A percentile compares a stretch with the other conserved stretches of the same genome.
Conservation (phyloP, 2,113 vertebrate genomes). For the Trichomycterus rosablanca region DNA sequence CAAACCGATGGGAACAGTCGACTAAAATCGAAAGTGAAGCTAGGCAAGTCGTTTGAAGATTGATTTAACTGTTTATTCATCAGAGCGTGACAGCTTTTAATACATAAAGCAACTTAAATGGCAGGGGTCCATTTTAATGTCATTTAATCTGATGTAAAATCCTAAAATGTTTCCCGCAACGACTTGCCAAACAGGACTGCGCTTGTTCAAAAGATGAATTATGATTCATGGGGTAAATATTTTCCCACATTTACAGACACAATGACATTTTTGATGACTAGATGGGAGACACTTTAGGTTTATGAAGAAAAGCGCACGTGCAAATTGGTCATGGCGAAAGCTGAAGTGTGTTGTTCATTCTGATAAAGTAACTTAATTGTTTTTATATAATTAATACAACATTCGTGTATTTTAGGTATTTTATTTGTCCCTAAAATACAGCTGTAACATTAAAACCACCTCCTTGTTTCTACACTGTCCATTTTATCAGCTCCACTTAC, state of each 20-base stretch:
- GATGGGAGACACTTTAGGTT: not conserved
- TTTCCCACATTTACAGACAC: constrained; percentile 36
- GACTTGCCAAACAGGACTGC: constrained; percentile 42
- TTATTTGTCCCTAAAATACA: too few relatives aligned
- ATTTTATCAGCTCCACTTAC: too few relatives aligned
- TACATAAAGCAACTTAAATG: constrained; percentile 5
- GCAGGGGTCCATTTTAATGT: not conserved
- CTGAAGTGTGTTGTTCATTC: not conserved
- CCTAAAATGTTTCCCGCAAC: constrained; percentile 16
- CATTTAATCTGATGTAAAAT: constrained; percentile 11
- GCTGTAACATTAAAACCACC: too few relatives aligned
- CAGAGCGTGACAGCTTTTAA: constrained; percentile 3
- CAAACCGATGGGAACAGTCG: not conserved
- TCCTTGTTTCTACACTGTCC: too few relatives aligned
- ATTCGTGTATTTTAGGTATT: too few relatives aligned
- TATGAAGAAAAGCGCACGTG: too few relatives aligned
- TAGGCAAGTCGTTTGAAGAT: not conserved
- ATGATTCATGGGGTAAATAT: constrained; percentile 44
- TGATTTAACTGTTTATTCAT: constrained; percentile 16
- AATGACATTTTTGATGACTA: not conserved
- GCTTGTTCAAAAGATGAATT: constrained; percentile 22
- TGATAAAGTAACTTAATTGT: too few relatives aligned
- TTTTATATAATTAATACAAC: too few relatives aligned
- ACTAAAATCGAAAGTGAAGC: not conserved
- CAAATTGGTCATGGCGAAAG: too few relatives aligned